Conservation (phyloP, 2,113 vertebrate species). For the Tyto alba region DNA sequence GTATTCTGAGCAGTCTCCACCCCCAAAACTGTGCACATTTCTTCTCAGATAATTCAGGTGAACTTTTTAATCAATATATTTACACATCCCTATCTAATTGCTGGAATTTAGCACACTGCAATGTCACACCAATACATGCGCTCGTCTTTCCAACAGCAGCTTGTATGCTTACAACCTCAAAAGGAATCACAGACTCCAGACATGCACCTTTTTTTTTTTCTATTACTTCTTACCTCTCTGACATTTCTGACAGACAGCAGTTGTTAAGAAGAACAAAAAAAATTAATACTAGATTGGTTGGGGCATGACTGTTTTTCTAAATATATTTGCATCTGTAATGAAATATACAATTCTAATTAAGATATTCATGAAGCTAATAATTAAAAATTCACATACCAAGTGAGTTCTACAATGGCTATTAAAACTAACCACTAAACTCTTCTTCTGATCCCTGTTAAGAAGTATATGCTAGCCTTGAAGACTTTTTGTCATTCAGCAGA, state of each 20-base stretch:
- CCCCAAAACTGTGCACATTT: slow-evolving; percentile 30
- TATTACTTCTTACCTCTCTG: slow-evolving; percentile 78
- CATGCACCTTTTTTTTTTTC: slow-evolving; percentile 71
- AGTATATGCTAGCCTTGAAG: not conserved
- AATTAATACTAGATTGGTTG: slow-evolving; percentile 73
- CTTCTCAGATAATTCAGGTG: slow-evolving; percentile 35
- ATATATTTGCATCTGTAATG: slow-evolving; percentile 49
- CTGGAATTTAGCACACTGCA: slow-evolving; percentile 58
- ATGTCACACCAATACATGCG: slow-evolving; percentile 74
- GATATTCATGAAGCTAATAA: not conserved
- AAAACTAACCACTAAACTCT: not conserved
- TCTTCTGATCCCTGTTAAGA: not conserved
- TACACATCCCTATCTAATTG: not conserved
- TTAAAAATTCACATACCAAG: not conserved
- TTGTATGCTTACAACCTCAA: slow-evolving; percentile 53
- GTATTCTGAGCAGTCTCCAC: slow-evolving; percentile 4
- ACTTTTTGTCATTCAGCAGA: not conserved
- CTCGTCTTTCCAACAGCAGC: slow-evolving; percentile 44
- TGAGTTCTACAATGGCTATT: not conserved
- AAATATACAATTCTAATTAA: not conserved
- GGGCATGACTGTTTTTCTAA: slow-evolving; percentile 56
- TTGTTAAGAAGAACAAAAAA: slow-evolving; percentile 75
- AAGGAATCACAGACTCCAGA: slow-evolving; percentile 61
- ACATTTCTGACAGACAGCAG: slow-evolving; percentile 81
- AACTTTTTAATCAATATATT: not conserved